A percentile compares a stretch with the other conserved stretches of the same genome.
Conservation (phyloP, 2,797 vertebrate species). For the Hippopotamyrus pictus region DNA sequence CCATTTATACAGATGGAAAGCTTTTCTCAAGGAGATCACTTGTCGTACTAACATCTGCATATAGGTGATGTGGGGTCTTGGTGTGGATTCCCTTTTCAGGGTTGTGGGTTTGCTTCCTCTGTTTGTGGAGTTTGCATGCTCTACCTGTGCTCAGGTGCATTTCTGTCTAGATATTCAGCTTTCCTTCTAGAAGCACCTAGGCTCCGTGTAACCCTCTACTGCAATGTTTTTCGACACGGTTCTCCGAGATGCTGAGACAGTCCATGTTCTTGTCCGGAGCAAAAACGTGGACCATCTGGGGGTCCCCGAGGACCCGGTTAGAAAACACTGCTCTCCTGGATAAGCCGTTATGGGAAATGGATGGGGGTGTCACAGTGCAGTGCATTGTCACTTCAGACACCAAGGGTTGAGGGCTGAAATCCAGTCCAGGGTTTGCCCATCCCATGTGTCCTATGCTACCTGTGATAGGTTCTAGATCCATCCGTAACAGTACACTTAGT, state of each 20-base stretch:
- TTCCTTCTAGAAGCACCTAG: neutral
- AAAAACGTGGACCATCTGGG: neutral
- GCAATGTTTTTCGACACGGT: neutral
- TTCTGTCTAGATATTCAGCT: neutral
- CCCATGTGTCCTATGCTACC: neutral
- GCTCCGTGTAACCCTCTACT: neutral
- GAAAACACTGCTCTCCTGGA: neutral
- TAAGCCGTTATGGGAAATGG: neutral
- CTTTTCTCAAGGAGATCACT: neutral
- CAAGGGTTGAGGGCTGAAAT: neutral
- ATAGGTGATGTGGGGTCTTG: neutral
- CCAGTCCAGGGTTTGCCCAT: neutral
- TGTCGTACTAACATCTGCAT: neutral
- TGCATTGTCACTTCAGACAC: neutral
- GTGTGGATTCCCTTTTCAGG: neutral
- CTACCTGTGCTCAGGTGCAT: neutral
- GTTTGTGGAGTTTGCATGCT: neutral
- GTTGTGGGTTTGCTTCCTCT: neutral
- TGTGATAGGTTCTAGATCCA: neutral
- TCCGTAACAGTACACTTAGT: neutral
- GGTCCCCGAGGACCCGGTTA: neutral
- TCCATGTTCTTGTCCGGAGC: neutral
- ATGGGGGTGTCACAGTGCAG: neutral
- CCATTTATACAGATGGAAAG: neutral
- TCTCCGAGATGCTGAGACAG: neutral